Evolutionary conservation across 2,797 vertebrate species (phyloP), one percentile per base, ranked within the genome.

Genomic region (Masticophis lateralis): DNA sequence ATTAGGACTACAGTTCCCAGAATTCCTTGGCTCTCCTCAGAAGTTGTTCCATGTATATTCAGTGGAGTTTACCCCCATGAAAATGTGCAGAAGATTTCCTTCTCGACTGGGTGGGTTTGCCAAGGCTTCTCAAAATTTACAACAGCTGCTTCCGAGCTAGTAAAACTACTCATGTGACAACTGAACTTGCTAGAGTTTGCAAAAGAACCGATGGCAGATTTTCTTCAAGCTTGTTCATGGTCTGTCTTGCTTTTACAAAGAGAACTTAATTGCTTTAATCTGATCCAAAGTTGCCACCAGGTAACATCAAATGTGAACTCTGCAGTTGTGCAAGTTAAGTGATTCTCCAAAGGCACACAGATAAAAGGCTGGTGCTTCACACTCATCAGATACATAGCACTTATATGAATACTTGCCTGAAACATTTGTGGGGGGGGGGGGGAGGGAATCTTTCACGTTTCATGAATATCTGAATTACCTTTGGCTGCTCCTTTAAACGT

Each of bases 121-220:
- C 79, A 91, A n/a, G 43, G 22, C 74, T 88, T 88, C 55, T 55
- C 22, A 66, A 89, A 91, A 83, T 14, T 87, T 87, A 55, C 60
- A 60, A 79, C 56, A 89, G 66, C 55, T 83, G 25, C 32, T 90
- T 47, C 27, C 7, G 22, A 86, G 22, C 89, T 60, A 51, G 51
- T 91, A 32, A 87, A 90, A 69, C 61, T 55, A 87, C 60, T 66
- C 60, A 59, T 93, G 53, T 90, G 63, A 88, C 27, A 88, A 27
- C 55, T 59, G 61, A 57, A 88, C 13, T 93, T 93, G 90, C 37
- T 12, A 59, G 20, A 55, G 51, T 93, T 93, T 93, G 53, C 92
- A 90, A 93, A 90, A 27, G 13, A 90, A 43, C 9, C 14, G 25
- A 59, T 89, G 27, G 12, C 91, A 89, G 9, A 59, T 92, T 83